phyloP scores from a whole-genome alignment of 2,888 invertebrate genomes.

The Erebia aethiops region DNA sequence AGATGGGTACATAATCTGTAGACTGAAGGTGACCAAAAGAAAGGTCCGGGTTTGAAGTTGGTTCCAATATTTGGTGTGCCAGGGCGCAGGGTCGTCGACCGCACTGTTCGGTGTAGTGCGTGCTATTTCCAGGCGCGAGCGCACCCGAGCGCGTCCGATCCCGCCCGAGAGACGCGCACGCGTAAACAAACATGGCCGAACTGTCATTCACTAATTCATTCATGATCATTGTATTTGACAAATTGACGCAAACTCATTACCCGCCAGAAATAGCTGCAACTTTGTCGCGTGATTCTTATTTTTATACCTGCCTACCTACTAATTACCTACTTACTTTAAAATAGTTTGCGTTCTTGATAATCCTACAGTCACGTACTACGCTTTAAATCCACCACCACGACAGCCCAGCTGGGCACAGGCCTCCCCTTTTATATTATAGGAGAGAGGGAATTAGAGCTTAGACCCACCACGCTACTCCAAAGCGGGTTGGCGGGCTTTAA shows the following conservation, averaged over 20 bases:
- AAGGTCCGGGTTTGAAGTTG: slow-evolving; percentile 51
- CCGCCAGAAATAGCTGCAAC: slow-evolving; percentile 38
- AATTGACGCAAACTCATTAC: slow-evolving; percentile 61
- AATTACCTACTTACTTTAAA: not conserved
- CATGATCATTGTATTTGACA: slow-evolving; percentile 77
- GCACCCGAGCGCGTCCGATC: slow-evolving; percentile 55
- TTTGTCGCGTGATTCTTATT: slow-evolving; percentile 30
- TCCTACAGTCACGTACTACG: not conserved
- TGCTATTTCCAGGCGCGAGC: slow-evolving; percentile 79
- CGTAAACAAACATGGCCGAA: slow-evolving; percentile 81
- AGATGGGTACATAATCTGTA: too few species aligned
- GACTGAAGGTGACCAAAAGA: slow-evolving; percentile 16
- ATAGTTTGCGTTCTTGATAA: not conserved
- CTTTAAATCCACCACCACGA: too few species aligned
- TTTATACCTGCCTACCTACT: not conserved
- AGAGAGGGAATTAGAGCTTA: too few species aligned
- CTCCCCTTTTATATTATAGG: too few species aligned
- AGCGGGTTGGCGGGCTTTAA: too few species aligned
- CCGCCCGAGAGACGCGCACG: slow-evolving; percentile 74
- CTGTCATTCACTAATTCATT: slow-evolving; percentile 82
- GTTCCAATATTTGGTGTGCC: slow-evolving; percentile 78
- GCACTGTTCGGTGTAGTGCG: slow-evolving; percentile 72
- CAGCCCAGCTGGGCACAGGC: too few species aligned
- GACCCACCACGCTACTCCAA: too few species aligned
- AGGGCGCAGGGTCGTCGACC: slow-evolving; percentile 77